These are phyloP conservation scores for Phyllostomus discolor DNA, from an alignment of 2,113 vertebrate species.

Conservation along the genomic window DNA sequence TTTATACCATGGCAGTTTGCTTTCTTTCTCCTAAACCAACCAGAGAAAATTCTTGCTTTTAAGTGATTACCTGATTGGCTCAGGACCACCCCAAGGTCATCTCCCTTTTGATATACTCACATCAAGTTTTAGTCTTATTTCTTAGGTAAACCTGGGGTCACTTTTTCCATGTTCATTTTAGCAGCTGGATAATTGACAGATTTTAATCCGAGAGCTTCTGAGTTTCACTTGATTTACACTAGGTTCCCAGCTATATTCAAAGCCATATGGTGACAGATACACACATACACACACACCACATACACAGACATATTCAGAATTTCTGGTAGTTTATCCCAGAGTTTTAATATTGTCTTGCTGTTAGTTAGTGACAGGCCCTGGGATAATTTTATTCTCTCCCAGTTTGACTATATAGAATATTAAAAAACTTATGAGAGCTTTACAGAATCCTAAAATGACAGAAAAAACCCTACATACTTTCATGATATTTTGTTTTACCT, in stretches of 20 bases:
- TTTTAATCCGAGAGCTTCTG: not conserved
- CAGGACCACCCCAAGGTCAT: not conserved
- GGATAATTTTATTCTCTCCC: not conserved
- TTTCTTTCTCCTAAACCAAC: not conserved
- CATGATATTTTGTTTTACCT: not conserved
- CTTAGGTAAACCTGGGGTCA: not conserved
- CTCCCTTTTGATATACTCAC: not conserved
- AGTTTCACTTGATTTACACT: not conserved
- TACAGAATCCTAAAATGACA: not conserved
- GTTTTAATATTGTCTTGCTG: not conserved
- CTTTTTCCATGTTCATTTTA: not conserved
- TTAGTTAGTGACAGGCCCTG: not conserved
- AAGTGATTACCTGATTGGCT: not conserved
- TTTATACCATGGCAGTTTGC: not conserved
- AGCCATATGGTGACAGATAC: not conserved
- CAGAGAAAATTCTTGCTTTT: not conserved
- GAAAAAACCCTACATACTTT: not conserved
- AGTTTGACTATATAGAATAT: not conserved
- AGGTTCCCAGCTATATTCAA: not conserved
- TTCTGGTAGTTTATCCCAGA: not conserved
- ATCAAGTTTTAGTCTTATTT: not conserved
- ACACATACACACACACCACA: not conserved
- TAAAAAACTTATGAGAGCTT: not conserved
- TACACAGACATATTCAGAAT: not conserved
- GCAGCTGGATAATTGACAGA: not conserved